These are phyloP conservation scores for Rosalia funebris DNA, from an alignment of 2,888 invertebrate species.

Conservation along the genomic window DNA sequence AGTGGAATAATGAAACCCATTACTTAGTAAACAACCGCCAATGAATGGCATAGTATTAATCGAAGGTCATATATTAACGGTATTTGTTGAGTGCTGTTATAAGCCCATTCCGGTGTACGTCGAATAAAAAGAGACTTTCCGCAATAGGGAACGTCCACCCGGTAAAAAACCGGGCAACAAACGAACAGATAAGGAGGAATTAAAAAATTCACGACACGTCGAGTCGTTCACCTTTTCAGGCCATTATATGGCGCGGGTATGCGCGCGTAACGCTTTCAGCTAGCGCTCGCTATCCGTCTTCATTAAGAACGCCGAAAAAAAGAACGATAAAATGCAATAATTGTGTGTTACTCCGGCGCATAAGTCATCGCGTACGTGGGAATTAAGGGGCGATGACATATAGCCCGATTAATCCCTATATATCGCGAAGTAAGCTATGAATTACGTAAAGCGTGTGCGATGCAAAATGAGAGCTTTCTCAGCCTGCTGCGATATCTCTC, in stretches of 20 bases:
- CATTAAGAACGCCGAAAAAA: constrained; percentile 23
- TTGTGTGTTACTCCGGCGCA: constrained; percentile 1
- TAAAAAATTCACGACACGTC: constrained; percentile 46
- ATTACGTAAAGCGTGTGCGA: constrained; percentile 25
- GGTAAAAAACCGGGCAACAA: constrained; percentile 37
- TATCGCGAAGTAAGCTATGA: constrained; percentile 20
- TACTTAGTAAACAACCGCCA: too few species aligned
- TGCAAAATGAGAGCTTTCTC: too few species aligned
- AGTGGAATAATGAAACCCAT: too few species aligned
- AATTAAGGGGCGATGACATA: constrained; percentile 10
- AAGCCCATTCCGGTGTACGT: constrained; percentile 1
- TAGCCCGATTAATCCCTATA: constrained; percentile 22
- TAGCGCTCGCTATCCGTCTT: constrained; percentile 24
- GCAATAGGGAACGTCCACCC: constrained; percentile 24
- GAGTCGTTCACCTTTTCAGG: constrained; percentile 47
- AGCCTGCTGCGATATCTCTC: constrained; percentile 31
- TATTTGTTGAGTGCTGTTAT: too few species aligned
- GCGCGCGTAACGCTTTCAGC: constrained; percentile 26
- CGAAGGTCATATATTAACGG: too few species aligned
- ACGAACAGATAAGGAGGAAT: constrained; percentile 34
- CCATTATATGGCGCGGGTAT: constrained; percentile 21
- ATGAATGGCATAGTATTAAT: too few species aligned
- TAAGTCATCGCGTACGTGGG: constrained; percentile 16
- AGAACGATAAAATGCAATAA: constrained; percentile 14
- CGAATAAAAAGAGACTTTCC: constrained; percentile 1